Evolutionary conservation across 2,113 vertebrate genomes (phyloP), one percentile per base, ranked within the genome.

Genomic region (Pungitius pungitius): DNA sequence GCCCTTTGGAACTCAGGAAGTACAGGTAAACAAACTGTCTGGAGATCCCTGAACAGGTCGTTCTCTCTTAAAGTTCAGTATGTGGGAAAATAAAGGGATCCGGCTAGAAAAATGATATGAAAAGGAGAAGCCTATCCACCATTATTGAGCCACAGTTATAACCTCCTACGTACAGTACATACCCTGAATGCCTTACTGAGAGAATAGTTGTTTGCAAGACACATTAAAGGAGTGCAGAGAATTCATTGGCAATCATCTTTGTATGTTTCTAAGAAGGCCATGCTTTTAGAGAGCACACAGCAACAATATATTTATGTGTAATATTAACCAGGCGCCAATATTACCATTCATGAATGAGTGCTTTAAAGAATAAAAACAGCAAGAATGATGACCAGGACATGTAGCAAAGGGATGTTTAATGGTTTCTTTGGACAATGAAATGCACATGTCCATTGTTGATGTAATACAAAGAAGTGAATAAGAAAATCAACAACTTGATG

Each of bases 321-420:
- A 91, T 90, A 91, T 90, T 78, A 90, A 89, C 84, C 3, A 47
- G 24, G 24, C 84, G 89, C 82, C 84, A 88, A 87, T 90, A 89
- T 91, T 87, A 91, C 85, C 15, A 18, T 30, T 11, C 52, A 85
- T 83, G 77, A 74, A 88, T 88, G 84, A 72, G 65, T 76, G 68
- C 62, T 0, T 60, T 83, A 40, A 39, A 39, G 18, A 70, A 87
- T 24, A 24, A 81, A 80, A 27, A 86, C 72, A 59, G 70, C 67
- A 95, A 94, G 93, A 93, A 94, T 84, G 86, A 91, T 91, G 90
- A 91, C 85, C 84, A 89, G 85, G 88, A 88, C 81, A 92, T 92
- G 91, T 91, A 91, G 81, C 87, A 93, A 91, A 93, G 85, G 88
- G 92, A 91, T 92, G 89, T 92, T 93, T 93, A 93, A 93, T 93